These are phyloP conservation scores for Takifugu flavidus DNA, from an alignment of 2,113 vertebrate genomes.

Conservation along the genomic window DNA sequence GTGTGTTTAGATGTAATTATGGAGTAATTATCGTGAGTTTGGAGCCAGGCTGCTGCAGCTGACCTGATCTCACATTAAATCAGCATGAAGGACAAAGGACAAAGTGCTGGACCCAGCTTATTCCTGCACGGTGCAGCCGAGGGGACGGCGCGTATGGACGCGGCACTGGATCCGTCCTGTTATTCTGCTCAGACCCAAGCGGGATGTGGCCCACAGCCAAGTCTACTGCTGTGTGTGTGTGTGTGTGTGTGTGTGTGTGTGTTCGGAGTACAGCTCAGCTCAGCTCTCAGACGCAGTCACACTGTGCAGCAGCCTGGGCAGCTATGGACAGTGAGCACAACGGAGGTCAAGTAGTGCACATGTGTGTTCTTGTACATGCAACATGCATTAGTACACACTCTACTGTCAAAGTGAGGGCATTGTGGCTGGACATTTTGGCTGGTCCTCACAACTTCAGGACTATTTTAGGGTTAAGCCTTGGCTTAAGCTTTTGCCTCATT, in stretches of 20 bases:
- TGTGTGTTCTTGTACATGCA: conserved; percentile 14
- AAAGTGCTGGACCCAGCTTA: conserved; percentile 35
- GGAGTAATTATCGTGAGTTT: conserved; percentile 50
- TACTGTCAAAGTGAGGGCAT: no score
- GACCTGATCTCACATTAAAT: conserved; percentile 61
- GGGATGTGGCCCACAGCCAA: conserved; percentile 51
- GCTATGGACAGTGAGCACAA: conserved; percentile 70
- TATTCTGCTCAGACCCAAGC: conserved; percentile 53
- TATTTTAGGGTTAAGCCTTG: no score
- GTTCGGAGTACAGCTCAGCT: conserved; percentile 29
- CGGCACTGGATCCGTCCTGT: conserved; percentile 37
- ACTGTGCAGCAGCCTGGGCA: conserved; percentile 50
- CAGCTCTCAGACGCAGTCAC: conserved; percentile 46
- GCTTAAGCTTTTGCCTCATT: no score
- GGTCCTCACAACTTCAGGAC: no score
- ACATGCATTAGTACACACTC: neutral
- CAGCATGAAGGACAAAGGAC: conserved; percentile 61
- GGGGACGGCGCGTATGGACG: conserved; percentile 18
- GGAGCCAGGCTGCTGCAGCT: conserved; percentile 43
- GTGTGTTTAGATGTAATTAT: conserved; percentile 45
- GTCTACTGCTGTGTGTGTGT: conserved; percentile 20
- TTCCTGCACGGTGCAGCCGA: conserved; percentile 43
- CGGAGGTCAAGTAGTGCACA: conserved; percentile 44
- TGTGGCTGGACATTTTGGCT: no score
- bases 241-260: conserved; percentile 28